Evolutionary conservation across 2,888 invertebrate genomes (phyloP).

Genomic region (Abrostola tripartita): DNA sequence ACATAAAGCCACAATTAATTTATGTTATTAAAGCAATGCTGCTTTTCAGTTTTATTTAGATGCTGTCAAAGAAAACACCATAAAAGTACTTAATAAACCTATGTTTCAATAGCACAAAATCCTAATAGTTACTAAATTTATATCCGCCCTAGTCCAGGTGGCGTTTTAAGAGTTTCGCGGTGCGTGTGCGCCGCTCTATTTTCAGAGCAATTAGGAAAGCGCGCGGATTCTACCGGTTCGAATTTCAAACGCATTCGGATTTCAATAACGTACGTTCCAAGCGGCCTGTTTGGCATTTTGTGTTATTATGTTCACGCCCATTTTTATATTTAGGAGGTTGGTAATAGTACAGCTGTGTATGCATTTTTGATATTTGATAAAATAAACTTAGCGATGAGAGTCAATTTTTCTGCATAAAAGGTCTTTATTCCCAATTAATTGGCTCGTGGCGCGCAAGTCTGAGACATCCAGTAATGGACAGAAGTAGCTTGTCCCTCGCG

Average conservation of each 20-base stretch:
- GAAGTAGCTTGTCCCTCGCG: too few species aligned
- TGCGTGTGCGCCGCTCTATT: slow-evolving; percentile 72
- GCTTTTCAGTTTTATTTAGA: too few species aligned
- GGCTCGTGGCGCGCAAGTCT: too few species aligned
- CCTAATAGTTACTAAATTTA: not conserved
- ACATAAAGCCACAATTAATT: too few species aligned
- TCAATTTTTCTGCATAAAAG: too few species aligned
- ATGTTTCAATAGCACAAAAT: not conserved
- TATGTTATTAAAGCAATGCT: too few species aligned
- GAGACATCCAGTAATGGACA: too few species aligned
- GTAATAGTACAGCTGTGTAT: not conserved
- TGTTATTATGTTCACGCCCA: slow-evolving; percentile 9
- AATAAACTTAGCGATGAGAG: too few species aligned
- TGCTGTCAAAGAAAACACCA: too few species aligned
- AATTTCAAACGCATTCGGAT: slow-evolving; percentile 73
- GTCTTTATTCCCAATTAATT: too few species aligned
- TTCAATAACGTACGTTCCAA: slow-evolving; percentile 50
- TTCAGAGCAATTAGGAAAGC: slow-evolving; percentile 82
- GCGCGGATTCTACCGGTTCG: slow-evolving; percentile 68
- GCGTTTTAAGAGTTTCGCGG: slow-evolving; percentile 55
- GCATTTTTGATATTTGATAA: too few species aligned
- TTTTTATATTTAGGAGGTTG: slow-evolving; percentile 17
- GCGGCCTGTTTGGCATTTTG: slow-evolving; percentile 25
- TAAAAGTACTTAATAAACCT: too few species aligned
- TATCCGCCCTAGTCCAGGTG: slow-evolving; percentile 70